These are phyloP conservation scores for Ellobius talpinus DNA, from an alignment of 2,113 vertebrate species.

Conservation along the genomic window DNA sequence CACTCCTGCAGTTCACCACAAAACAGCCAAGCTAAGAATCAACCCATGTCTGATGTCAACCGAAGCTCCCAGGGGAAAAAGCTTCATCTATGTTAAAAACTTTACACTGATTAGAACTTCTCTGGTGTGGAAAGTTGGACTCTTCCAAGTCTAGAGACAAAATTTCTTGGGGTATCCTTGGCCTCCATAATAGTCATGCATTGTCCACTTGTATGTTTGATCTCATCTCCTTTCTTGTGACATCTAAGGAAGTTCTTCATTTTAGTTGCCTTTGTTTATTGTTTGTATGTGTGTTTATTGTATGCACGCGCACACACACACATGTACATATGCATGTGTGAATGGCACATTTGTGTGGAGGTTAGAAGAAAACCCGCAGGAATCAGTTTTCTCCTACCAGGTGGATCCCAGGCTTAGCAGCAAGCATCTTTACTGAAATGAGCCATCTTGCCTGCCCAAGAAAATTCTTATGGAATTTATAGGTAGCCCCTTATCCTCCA, in stretches of 20 bases:
- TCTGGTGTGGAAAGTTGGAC: not conserved
- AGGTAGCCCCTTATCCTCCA: not conserved
- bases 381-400: not conserved
- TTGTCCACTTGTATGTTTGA: not conserved
- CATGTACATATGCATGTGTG: not conserved
- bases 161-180: not conserved
- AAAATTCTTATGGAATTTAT: not conserved
- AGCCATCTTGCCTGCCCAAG: not conserved
- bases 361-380: not conserved
- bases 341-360: not conserved
- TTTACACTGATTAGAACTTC: not conserved
- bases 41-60: not conserved
- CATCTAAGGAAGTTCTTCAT: not conserved
- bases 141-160: not conserved
- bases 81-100: not conserved
- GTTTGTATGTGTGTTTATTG: too few species aligned
- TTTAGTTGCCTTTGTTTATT: not conserved
- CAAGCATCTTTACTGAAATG: not conserved
- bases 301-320: too few species aligned
- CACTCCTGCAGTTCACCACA: not conserved
- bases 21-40: not conserved
- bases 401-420: not conserved
- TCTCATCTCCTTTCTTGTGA: not conserved
- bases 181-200: not conserved
- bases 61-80: not conserved